These are phyloP conservation scores for Drosophila aldrichi DNA, from an alignment of 2,888 invertebrate genomes.

Conservation along the genomic window DNA sequence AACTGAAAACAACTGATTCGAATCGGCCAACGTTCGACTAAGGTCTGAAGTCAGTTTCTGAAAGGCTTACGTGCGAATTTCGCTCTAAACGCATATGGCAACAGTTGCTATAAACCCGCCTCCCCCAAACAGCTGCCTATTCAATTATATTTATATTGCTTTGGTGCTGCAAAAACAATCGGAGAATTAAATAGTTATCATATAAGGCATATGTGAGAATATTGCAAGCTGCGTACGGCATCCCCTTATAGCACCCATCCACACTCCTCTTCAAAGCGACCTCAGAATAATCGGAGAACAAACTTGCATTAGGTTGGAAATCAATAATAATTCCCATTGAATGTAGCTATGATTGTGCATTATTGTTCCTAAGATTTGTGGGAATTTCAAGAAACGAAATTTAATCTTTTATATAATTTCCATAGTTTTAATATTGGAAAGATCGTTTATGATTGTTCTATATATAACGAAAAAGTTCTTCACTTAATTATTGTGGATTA, in stretches of 20 bases:
- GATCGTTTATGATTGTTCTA: neutral
- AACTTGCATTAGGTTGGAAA: constrained; percentile 23
- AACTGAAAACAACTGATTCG: constrained; percentile 44
- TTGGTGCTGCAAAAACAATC: constrained; percentile 45
- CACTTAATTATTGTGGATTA: neutral
- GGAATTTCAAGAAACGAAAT: neutral
- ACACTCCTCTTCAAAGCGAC: neutral
- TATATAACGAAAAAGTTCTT: neutral
- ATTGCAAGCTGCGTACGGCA: constrained; percentile 40
- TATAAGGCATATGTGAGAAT: constrained; percentile 39
- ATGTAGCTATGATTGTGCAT: neutral
- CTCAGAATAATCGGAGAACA: constrained; percentile 13
- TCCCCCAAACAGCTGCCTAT: constrained; percentile 20
- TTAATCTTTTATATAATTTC: too few relatives aligned
- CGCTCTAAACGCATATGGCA: constrained; percentile 56
- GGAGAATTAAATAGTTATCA: constrained; percentile 36
- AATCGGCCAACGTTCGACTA: constrained; percentile 37
- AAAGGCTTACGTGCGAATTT: constrained; percentile 73
- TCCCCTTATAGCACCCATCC: constrained; percentile 2
- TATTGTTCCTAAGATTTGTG: constrained; percentile 11
- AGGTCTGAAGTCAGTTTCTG: constrained; percentile 45
- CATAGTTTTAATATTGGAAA: too few relatives aligned
- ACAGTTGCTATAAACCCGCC: constrained; percentile 37
- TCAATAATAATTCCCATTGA: constrained; percentile 25
- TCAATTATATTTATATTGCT: constrained; percentile 51